Conservation (phyloP, 2,113 vertebrate genomes). For the Cyanistes caeruleus region DNA sequence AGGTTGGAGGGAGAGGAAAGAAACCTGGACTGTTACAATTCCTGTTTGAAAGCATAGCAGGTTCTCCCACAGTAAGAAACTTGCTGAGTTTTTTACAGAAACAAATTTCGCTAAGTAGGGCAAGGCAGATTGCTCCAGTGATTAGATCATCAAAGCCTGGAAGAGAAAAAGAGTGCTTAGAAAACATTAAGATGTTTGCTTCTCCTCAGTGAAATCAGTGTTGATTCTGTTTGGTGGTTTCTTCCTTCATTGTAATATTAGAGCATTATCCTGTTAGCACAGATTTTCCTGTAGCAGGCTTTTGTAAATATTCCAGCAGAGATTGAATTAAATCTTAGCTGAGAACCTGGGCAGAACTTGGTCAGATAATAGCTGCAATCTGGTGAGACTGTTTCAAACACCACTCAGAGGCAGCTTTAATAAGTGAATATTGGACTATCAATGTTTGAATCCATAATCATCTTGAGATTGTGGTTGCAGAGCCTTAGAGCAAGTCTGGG, state of each 20-base stretch:
- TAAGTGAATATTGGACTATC: neutral
- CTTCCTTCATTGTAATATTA: neutral
- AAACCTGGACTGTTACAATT: neutral
- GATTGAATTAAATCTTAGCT: neutral
- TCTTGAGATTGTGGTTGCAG: neutral
- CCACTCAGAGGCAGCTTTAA: neutral
- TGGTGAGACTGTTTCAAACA: neutral
- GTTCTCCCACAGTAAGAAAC: neutral
- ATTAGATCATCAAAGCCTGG: slow-evolving; percentile 16
- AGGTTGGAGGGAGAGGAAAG: neutral
- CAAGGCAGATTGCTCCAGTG: slow-evolving; percentile 20
- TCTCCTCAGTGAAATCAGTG: neutral
- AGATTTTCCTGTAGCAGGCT: neutral
- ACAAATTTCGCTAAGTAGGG: neutral
- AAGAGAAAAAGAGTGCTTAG: neutral
- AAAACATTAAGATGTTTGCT: slow-evolving; percentile 15
- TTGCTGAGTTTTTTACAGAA: neutral
- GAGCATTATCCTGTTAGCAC: neutral
- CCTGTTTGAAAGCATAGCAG: neutral
- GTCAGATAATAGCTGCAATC: neutral
- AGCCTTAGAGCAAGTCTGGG: neutral
- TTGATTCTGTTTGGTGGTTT: neutral
- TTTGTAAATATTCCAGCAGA: neutral
- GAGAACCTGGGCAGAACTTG: neutral
- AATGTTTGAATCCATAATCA: neutral